phyloP scores from a whole-genome alignment of 2,113 vertebrate species.

The Bucco capensis region DNA sequence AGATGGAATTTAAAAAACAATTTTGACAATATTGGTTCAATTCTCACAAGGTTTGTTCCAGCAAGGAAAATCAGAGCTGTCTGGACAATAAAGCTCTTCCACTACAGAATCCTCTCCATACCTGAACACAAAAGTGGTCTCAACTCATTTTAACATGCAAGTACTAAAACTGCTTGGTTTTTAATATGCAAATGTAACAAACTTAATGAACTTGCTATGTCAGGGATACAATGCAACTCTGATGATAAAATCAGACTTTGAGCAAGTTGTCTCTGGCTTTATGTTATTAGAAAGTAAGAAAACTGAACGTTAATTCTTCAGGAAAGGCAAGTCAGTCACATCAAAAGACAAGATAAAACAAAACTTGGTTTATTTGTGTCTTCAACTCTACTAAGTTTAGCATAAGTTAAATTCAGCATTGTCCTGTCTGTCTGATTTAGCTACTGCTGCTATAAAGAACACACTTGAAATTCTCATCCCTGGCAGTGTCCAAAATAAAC shows the following conservation, averaged over 20 bases:
- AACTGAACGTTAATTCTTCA: not conserved
- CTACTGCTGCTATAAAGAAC: not conserved
- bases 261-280: not conserved
- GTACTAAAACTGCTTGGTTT: not conserved
- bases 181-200: not conserved
- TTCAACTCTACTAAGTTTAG: not conserved
- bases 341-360: not conserved
- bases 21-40: not conserved
- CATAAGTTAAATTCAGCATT: not conserved
- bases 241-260: fast-evolving
- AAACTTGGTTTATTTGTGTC: not conserved
- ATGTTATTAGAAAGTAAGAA: not conserved
- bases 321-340: not conserved
- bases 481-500: not conserved
- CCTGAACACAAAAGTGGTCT: not conserved
- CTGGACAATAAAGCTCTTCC: not conserved
- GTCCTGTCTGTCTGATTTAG: not conserved
- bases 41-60: not conserved
- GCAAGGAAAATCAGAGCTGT: not conserved
- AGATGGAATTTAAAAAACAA: not conserved
- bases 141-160: not conserved
- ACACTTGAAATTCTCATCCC: not conserved
- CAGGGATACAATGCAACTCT: not conserved
- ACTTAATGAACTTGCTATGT: not conserved
- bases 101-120: not conserved